phyloP scores from a whole-genome alignment of 1,140 invertebrate genomes.

The Mactra quadrangularis region DNA sequence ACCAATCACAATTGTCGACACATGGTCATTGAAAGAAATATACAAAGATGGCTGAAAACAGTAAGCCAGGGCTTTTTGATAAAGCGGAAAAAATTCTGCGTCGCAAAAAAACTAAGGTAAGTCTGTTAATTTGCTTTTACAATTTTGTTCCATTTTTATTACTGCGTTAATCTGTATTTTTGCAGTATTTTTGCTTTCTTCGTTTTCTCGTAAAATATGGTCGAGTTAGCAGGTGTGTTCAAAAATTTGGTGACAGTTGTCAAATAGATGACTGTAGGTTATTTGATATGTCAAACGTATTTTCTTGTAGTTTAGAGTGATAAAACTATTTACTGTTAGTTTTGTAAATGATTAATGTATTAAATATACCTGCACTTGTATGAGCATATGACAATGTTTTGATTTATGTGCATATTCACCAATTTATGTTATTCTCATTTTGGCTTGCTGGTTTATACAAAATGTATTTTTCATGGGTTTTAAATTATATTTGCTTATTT shows the following conservation, averaged over 20 bases:
- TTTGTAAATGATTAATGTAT: no score
- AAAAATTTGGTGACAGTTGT: constrained; percentile 44
- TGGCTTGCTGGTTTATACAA: no score
- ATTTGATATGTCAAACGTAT: constrained; percentile 44
- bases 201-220: constrained; percentile 3
- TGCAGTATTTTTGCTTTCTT: neutral
- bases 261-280: constrained; percentile 43
- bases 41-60: constrained; percentile 61
- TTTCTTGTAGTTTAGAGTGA: neutral
- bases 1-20: constrained; percentile 46
- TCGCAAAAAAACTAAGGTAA: constrained; percentile 52
- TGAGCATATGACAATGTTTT: no score
- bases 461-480: no score
- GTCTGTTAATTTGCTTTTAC: neutral
- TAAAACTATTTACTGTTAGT: no score
- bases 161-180: neutral
- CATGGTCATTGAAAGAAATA: constrained; percentile 44
- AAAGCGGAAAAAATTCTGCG: constrained; percentile 50
- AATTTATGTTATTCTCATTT: no score
- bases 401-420: no score
- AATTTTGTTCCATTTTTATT: neutral
- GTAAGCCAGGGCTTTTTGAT: constrained; percentile 59
- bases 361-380: no score
- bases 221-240: constrained; percentile 45
- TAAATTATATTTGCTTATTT: no score